Conservation (phyloP, 1,140 invertebrate species). For the Potamilus streckersoni region DNA sequence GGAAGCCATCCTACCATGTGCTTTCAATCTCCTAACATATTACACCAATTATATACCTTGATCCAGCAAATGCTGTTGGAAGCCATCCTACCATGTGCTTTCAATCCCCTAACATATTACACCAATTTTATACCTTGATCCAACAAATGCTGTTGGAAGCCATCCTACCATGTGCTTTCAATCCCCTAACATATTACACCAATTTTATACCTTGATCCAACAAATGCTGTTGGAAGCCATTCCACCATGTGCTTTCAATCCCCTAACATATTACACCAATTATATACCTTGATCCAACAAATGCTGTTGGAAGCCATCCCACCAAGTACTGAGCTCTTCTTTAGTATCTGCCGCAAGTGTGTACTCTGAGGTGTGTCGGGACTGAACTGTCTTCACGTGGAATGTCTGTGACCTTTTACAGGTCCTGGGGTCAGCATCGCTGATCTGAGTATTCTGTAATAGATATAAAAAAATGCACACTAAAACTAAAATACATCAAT, state of each 20-base stretch:
- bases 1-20: not conserved
- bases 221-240: not conserved
- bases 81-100: not conserved
- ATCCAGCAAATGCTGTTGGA: not conserved
- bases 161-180: conserved; percentile 36
- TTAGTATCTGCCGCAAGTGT: conserved; percentile 57
- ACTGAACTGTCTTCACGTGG: conserved; percentile 56
- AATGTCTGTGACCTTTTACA: conserved; percentile 54
- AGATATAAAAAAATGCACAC: conserved; percentile 3
- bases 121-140: not conserved
- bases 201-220: conserved; percentile 55
- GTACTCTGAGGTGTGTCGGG: conserved; percentile 42
- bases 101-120: conserved; percentile 56
- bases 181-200: conserved; percentile 66
- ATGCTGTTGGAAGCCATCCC: conserved; percentile 65
- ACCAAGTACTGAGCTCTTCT: conserved; percentile 58
- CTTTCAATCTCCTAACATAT: conserved; percentile 63
- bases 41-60: not conserved
- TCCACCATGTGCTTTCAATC: not conserved
- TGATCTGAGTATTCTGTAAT: conserved; percentile 60
- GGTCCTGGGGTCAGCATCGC: conserved; percentile 57
- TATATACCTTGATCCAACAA: conserved; percentile 60
- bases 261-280: not conserved
- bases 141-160: not conserved
- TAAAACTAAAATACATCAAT: too few relatives aligned